Conservation (phyloP, 2,797 vertebrate species). For the Chanos chanos region DNA sequence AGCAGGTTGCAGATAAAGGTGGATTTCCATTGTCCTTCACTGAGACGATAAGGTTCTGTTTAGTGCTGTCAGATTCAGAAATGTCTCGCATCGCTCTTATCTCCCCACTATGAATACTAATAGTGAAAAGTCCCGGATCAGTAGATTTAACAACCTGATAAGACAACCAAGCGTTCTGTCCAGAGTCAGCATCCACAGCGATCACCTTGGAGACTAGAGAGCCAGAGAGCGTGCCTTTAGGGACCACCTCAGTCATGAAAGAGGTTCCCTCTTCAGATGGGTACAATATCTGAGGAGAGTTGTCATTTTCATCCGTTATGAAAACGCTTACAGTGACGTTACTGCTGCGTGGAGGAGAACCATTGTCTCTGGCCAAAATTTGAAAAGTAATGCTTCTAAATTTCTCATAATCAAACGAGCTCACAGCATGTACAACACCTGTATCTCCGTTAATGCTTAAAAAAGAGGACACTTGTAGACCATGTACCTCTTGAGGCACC, state of each 20-base stretch:
- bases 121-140: conserved; percentile 8
- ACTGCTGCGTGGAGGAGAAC: conserved; percentile 46
- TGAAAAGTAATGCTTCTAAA: conserved; percentile 53
- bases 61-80: conserved; percentile 3
- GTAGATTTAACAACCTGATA: conserved; percentile 28
- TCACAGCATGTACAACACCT: conserved; percentile 55
- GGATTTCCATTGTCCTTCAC: conserved; percentile 5
- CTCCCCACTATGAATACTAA: conserved; percentile 5
- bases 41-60: background rate
- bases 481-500: conserved; percentile 42
- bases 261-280: conserved; percentile 44
- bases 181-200: conserved; percentile 39
- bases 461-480: conserved; percentile 51
- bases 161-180: conserved; percentile 38
- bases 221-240: conserved; percentile 27
- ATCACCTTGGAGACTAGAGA: conserved; percentile 43
- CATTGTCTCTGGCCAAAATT: conserved; percentile 57
- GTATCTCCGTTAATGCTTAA: conserved; percentile 63
- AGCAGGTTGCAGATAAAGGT: background rate
- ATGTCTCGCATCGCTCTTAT: conserved; percentile 2
- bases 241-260: conserved; percentile 39
- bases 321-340: conserved; percentile 52
- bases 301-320: conserved; percentile 34
- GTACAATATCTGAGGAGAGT: conserved; percentile 40
- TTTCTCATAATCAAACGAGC: conserved; percentile 63